Percentiles rank a stretch among this genome's conserved stretches.
These are phyloP conservation scores for Dreissena polymorpha DNA, from an alignment of 1,140 invertebrate genomes.

Conservation along the genomic window DNA sequence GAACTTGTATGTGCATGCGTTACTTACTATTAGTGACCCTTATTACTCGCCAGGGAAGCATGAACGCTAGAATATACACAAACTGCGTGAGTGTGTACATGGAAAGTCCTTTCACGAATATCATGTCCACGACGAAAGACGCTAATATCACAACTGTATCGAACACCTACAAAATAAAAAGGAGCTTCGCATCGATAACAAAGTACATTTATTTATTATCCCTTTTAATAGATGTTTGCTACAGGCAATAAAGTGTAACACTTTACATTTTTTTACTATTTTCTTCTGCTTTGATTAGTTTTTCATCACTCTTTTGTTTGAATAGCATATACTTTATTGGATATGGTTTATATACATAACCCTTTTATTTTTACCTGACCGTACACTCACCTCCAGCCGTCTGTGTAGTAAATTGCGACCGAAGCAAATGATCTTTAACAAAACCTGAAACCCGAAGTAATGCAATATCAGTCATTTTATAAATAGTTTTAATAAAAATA, in stretches of 20 bases:
- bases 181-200: not conserved
- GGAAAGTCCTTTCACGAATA: conserved; percentile 71
- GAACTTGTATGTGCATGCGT: too few species aligned
- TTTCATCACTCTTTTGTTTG: too few species aligned
- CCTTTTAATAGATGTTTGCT: too few species aligned
- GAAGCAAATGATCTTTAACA: conserved; percentile 65
- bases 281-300: too few species aligned
- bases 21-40: conserved; percentile 77
- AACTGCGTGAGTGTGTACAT: conserved; percentile 71
- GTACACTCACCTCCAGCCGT: conserved; percentile 60
- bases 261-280: too few species aligned
- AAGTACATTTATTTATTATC: too few species aligned
- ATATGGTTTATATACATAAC: too few species aligned
- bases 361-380: too few species aligned
- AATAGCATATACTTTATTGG: too few species aligned
- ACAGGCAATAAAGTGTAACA: too few species aligned
- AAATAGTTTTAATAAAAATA: too few species aligned
- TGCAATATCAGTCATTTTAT: too few species aligned
- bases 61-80: conserved; percentile 73
- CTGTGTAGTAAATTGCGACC: conserved; percentile 63
- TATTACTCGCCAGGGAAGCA: conserved; percentile 76
- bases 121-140: conserved; percentile 73
- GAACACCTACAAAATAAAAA: conserved; percentile 68
- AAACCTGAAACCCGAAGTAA: conserved; percentile 53
- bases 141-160: conserved; percentile 71